Evolutionary conservation across 1,140 invertebrate species (phyloP).

Genomic region (Euura saliciscinereae): DNA sequence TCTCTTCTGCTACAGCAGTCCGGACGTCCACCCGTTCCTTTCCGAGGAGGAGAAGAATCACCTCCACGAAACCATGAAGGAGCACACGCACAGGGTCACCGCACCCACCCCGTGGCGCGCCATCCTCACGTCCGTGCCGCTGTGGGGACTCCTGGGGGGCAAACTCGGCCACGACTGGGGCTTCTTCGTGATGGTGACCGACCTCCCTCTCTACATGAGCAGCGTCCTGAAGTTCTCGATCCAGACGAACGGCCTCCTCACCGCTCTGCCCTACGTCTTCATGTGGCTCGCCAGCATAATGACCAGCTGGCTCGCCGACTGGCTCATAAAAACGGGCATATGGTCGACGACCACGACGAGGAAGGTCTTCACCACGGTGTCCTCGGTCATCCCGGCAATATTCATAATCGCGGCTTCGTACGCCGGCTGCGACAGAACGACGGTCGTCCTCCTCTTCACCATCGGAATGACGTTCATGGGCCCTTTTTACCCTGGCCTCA

Average conservation of each 20-base stretch:
- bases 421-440: slow-evolving; percentile 70
- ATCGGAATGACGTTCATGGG: slow-evolving; percentile 74
- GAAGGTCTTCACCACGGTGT: slow-evolving; percentile 30
- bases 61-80: slow-evolving; percentile 65
- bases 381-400: slow-evolving; percentile 74
- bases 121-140: slow-evolving; percentile 74
- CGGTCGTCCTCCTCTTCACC: slow-evolving; percentile 69
- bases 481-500: slow-evolving; percentile 74
- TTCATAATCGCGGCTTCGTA: slow-evolving; percentile 80
- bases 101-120: slow-evolving; percentile 70
- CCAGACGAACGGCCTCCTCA: slow-evolving; percentile 59
- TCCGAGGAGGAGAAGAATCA: slow-evolving; percentile 75
- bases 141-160: slow-evolving; percentile 68
- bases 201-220: slow-evolving; percentile 83
- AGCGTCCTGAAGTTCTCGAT: slow-evolving; percentile 81
- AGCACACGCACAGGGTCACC: slow-evolving; percentile 29
- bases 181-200: slow-evolving; percentile 81
- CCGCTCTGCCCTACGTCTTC: slow-evolving; percentile 56
- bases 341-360: slow-evolving; percentile 61
- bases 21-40: slow-evolving; percentile 79
- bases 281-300: slow-evolving; percentile 64
- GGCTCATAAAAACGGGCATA: slow-evolving; percentile 59
- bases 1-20: slow-evolving; percentile 72
- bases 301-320: slow-evolving; percentile 64
- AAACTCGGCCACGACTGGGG: slow-evolving; percentile 64